Base-by-base conservation (phyloP, 2,113 vertebrate species). In the Labeo rohita region DNA sequence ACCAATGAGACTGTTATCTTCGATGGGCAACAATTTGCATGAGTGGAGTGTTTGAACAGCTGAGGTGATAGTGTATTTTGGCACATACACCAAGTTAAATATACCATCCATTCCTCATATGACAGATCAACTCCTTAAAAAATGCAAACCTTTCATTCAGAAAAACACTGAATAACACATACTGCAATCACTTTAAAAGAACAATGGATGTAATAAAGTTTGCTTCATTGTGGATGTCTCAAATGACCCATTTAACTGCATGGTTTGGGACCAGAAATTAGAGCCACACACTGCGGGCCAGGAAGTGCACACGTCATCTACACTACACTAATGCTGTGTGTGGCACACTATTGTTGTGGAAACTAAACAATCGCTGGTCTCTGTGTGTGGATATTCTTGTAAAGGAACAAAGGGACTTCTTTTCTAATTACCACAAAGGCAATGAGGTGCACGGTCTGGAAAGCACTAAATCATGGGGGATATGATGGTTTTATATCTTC, bases 11-110 rank as follows among this genome's bases (percentile, higher is more conserved):
- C 72, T 52, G 61, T 73, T 81, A 88, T 78, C 70, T 81, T 49
- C 11, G 6, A 54, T 77, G 66, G 52, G 49, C 75, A 81, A 79
- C 54, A n/a, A 72, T 70, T 34, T 11, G 39, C 34, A 13, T 73
- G 52, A 52, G 50, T 54, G 56, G 49, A 68, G 73, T 86, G 70
- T 90, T 90, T 90, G 50, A 85, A 85, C 85, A 87, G 89, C 87
- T 90, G 89, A 86, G 84, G 56, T 39, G 5, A 47, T 15, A 73
- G 65, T 86, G 65, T 86, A 72, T 68, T 45, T 80, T 86, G 84
- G 36, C 52, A 8, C n/a, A 72, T 43, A 54, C 34, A 50, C 23
- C 6, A 34, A 43, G 80, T 84, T 76, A 66, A 68, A 84, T 61
- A 66, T 59, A 59, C 49, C 16, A 28, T n/a, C 66, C 70, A 61